Evolutionary conservation across 2,113 vertebrate species (phyloP), one percentile per base, ranked within the genome.

Genomic region (Bambusicola thoracicus): DNA sequence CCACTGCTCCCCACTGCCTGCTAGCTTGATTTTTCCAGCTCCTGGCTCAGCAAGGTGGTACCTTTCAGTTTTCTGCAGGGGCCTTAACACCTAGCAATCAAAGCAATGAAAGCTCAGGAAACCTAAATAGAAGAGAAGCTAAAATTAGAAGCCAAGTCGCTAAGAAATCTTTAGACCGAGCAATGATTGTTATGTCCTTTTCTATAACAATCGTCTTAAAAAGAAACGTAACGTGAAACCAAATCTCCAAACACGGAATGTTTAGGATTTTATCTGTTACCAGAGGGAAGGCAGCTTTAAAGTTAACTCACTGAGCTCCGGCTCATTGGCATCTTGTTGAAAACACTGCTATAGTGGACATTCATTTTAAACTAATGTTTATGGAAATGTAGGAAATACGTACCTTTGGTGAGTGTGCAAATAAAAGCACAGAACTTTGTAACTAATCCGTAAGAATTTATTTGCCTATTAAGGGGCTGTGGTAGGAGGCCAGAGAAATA

Each of bases 391-490:
- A 80, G 56, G 83, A 93, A 88, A 94, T 90, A 91, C 95, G 56
- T 90, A 74, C 48, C 56, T 81, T 75, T 4, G 38, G 32, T 43
- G 21, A 86, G 38, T 90, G 82, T 74, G 77, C 88, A 89, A 90
- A 94, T 92, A 89, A 92, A 95, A 95, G 67, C 62, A 85, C 53
- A 92, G 66, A 86, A 30, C 92, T 29, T 82, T 92, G 93, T 94
- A 79, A 91, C 44, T 91, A 89, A 84, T 87, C 41, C 78, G 62
- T 66, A 82, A 73, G 63, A 89, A 92, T 92, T 92, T 95, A 73
- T 87, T 82, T 94, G 83, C 41, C 63, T 80, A 51, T 77, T 89
- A 70, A 89, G 84, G 27, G 17, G 21, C n/a, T 80, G 38, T 94
- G 87, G 81, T 63, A 89, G 49, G 81, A 87, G 46, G 63, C 84